Base-by-base conservation (phyloP, 2,888 invertebrate species). In the Agrochola lychnidis region DNA sequence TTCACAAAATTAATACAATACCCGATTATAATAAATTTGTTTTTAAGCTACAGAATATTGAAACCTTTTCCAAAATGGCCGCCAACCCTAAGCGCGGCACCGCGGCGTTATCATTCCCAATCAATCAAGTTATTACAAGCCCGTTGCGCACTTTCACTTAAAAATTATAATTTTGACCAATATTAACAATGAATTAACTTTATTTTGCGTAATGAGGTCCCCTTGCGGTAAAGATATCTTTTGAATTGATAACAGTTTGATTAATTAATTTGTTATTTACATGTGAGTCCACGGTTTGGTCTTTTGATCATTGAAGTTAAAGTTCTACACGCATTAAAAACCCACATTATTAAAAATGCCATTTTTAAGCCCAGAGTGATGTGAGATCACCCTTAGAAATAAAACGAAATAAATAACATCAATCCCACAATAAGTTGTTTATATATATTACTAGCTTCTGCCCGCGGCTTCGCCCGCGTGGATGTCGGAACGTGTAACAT, bases 111-210 rank as follows among this genome's bases (percentile, higher is more conserved):
- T 90, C 90, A 84, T 75, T 79, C 59, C 74, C 90, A 87, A 90
- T 90, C 90, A 88, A 90, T 90, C 89, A 90, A 79, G 68, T 79
- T 78, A 86, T 84, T 89, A 87, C 82, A 84, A 81, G 82, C 79
- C 57, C 68, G 73, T 82, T 81, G 86, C 85, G 76, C 67, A 87
- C 85, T 89, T 89, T 88, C 89, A 83, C 87, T 78, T 72, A 70
- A 78, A 70, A 78, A 79, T 87, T 86, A 87, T 82, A 83, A 80
- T 84, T 88, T 83, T 78, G 76, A 62, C 68, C 81, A 73, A 82
- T 75, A 85, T 80, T 86, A 82, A 75, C 70, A 83, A 78, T 76
- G 72, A 78, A 83, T 86, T 74, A 75, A 81, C 73, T 84, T 80
- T 79, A 82, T 87, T 87, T 79, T 73, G 71, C 74, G 73, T 86